Evolutionary conservation across 1,140 invertebrate genomes (phyloP), one percentile per base, ranked within the genome.

Genomic region (Probaryconus sp.): DNA sequence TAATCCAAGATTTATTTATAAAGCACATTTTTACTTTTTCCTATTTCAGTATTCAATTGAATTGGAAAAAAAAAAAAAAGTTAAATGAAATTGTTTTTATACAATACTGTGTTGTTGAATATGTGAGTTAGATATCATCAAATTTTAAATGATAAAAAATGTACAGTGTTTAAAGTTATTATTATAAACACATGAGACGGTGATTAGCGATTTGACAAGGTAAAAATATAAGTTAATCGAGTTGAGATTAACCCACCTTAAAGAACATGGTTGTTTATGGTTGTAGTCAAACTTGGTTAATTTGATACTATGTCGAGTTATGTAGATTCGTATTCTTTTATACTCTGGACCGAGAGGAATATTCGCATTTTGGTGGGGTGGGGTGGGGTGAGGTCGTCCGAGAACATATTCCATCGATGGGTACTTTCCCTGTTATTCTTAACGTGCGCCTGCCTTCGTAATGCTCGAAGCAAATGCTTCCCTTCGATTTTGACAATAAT

Each of bases 401-500:
- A 51, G 42, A 61, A 35, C 21, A 35, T 61, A 55, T 48, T 42
- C 13, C 43, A 70, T 63, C 67, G 42, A 55, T 63, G 45, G 55
- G 31, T 43, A 72, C 75, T 77, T 77, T 77, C 75, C 69, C 69
- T 77, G 63, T 40, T 60, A 65, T 38, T 55, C 28, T 42, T 70
- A 43, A n/a, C n/a, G n/a, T n/a, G n/a, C n/a, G n/a, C n/a, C n/a
- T 69, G 51, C 64, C 74, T 68, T 77, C 58, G 68, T 60, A 63
- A 56, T 67, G 60, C 43, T 55, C 71, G 21, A 47, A 28, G 50
- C 45, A 60, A 61, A 60, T 65, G 67, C 45, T 70, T 70, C 69
- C 69, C 75, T 56, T 68, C 70, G 69, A 73, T 73, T 73, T 65
- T 72, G 75, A 70, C 65, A 75, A 70, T 67, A 73, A 77, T 70